phyloP scores from a whole-genome alignment of 2,113 vertebrate species.

The Castor canadensis region DNA sequence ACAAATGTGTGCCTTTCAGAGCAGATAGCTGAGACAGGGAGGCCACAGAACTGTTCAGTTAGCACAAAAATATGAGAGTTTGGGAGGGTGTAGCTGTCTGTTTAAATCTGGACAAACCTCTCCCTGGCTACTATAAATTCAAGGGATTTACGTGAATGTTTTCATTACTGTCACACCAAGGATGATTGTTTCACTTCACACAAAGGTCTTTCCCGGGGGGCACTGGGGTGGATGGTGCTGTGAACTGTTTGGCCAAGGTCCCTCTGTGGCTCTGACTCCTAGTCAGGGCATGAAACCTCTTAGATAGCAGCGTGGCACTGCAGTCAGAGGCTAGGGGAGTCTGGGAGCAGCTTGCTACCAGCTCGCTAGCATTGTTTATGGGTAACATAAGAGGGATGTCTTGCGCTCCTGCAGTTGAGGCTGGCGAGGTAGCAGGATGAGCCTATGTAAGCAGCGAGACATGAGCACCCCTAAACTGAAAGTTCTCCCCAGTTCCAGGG shows the following conservation, averaged over 20 bases:
- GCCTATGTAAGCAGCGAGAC: neutral
- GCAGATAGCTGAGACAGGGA: neutral
- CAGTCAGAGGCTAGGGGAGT: accelerated
- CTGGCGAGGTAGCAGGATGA: neutral
- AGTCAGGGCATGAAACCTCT: too few relatives aligned
- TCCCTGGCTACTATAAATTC: neutral
- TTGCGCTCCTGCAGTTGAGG: neutral
- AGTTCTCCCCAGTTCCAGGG: neutral
- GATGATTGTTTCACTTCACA: neutral
- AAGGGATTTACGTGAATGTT: neutral
- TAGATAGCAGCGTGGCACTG: neutral
- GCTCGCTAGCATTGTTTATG: neutral
- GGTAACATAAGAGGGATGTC: neutral
- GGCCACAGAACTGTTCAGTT: neutral
- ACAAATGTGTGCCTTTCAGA: neutral
- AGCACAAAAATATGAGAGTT: neutral
- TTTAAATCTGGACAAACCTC: neutral
- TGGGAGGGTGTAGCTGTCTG: neutral
- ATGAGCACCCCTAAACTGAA: neutral
- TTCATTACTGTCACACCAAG: neutral
- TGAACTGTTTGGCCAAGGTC: neutral
- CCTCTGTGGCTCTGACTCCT: neutral
- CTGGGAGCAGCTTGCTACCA: accelerated
- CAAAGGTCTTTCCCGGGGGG: neutral
- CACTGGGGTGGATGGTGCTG: too few relatives aligned